Conservation (phyloP, 2,113 vertebrate genomes). For the Phocoena sinus region DNA sequence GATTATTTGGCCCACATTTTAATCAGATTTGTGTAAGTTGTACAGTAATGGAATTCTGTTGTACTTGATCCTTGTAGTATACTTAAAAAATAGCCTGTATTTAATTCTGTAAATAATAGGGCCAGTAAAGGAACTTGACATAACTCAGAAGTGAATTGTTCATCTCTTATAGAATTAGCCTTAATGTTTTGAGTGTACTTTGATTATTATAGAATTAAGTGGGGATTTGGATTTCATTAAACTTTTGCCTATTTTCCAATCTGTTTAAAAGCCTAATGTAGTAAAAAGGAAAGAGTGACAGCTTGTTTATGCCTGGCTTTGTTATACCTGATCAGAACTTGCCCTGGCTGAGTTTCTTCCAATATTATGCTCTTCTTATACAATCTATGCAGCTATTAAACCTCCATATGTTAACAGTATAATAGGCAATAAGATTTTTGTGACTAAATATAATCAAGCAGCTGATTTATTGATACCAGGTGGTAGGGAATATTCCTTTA, state of each 20-base stretch:
- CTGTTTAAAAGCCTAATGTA: neutral
- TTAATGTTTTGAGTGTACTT: conserved; percentile 2
- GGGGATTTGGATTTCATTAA: neutral
- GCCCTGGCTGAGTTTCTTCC: neutral
- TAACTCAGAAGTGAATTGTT: neutral
- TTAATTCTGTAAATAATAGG: neutral
- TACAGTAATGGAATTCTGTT: neutral
- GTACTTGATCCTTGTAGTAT: neutral
- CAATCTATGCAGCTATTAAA: neutral
- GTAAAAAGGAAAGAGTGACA: neutral
- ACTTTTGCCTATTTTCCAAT: neutral
- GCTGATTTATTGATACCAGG: neutral
- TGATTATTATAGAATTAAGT: conserved; percentile 37
- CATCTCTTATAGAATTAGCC: neutral
- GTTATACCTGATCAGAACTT: neutral
- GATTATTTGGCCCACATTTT: neutral
- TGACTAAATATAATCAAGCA: neutral
- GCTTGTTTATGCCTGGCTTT: conserved; percentile 11
- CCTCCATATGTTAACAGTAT: neutral
- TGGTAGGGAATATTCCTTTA: neutral
- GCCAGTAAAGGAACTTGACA: neutral
- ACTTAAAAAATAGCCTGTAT: neutral
- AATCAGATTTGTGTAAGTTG: neutral
- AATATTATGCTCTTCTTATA: neutral
- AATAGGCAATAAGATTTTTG: neutral